These are phyloP conservation scores for Elephas maximus DNA, from an alignment of 2,113 vertebrate species.

Conservation along the genomic window DNA sequence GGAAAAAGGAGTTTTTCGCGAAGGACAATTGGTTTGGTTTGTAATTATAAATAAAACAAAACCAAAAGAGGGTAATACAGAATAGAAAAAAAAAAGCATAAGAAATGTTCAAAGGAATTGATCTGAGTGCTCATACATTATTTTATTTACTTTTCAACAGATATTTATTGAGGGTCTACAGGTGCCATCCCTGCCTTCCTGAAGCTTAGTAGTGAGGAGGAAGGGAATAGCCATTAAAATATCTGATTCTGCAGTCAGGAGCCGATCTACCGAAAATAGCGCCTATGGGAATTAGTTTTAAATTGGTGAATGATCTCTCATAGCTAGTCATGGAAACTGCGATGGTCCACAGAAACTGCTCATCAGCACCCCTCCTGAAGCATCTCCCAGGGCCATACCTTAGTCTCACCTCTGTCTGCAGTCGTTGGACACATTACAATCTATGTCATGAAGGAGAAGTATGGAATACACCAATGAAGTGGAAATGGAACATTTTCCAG, in stretches of 20 bases:
- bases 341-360: too few relatives aligned
- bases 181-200: not conserved
- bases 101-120: not conserved
- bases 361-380: too few relatives aligned
- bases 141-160: constrained; percentile 27
- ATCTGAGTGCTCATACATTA: not conserved
- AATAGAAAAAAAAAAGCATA: not conserved
- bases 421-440: not conserved
- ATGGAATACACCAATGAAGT: constrained; percentile 79
- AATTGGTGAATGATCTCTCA: too few relatives aligned
- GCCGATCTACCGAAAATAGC: too few relatives aligned
- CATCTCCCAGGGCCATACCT: too few relatives aligned
- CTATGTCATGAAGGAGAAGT: constrained; percentile 74
- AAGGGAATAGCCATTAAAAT: not conserved
- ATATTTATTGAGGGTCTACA: constrained; percentile 26
- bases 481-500: constrained; percentile 85
- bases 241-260: constrained; percentile 7
- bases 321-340: too few relatives aligned
- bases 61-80: not conserved
- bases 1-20: not conserved
- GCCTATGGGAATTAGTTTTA: too few relatives aligned
- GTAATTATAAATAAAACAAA: constrained; percentile 51
- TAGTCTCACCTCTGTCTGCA: too few relatives aligned
- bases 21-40: not conserved
- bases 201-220: not conserved